These are phyloP conservation scores for Zaprionus gabonicus DNA, from an alignment of 1,140 invertebrate species.

Conservation along the genomic window DNA sequence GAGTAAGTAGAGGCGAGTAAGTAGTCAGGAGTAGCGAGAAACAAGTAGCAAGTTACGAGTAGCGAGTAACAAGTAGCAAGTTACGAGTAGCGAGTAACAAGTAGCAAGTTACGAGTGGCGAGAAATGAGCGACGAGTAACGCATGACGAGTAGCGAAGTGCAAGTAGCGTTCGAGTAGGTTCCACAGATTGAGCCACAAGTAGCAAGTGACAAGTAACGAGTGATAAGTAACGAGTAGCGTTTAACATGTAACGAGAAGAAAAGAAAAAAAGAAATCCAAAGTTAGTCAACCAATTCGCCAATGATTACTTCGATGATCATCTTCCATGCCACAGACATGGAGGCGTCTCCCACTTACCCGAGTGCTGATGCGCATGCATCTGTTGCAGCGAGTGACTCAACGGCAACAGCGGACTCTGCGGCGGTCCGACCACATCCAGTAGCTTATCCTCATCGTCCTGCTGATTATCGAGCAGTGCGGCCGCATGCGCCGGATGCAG, in stretches of 20 bases:
- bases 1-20: no score
- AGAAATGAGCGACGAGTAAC: neutral
- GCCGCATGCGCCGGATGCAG: conserved; percentile 82
- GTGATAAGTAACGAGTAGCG: neutral
- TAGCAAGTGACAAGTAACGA: no score
- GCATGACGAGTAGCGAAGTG: neutral
- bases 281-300: conserved; percentile 12
- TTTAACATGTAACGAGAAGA: conserved; percentile 26
- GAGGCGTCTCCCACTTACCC: conserved; percentile 63
- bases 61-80: neutral
- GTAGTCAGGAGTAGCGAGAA: neutral
- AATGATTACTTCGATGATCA: neutral
- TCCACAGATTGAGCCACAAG: no score
- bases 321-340: neutral
- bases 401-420: conserved; percentile 89
- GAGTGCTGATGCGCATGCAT: conserved; percentile 84
- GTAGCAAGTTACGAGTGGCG: neutral
- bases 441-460: conserved; percentile 93
- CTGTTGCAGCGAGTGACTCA: conserved; percentile 84
- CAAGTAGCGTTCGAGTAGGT: no score
- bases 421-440: conserved; percentile 94
- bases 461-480: conserved; percentile 85
- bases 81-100: neutral
- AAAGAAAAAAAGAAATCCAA: neutral
- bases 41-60: neutral